Percentiles rank a stretch among this genome's conserved stretches.
phyloP scores from a whole-genome alignment of 2,888 invertebrate species.

The Polietes domitor region DNA sequence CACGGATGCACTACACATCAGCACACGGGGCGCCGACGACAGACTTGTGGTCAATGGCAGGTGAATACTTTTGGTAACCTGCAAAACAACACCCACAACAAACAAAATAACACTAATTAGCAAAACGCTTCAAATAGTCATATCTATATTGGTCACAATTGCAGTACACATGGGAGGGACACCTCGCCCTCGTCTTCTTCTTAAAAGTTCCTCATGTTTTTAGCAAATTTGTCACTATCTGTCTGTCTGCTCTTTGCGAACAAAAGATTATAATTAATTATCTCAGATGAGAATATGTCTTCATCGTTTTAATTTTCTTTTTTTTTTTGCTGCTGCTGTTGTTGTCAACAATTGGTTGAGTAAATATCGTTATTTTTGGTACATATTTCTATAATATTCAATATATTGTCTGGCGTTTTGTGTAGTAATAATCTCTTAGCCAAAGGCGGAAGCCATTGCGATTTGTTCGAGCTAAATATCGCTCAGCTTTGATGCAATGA shows the following conservation, averaged over 20 bases:
- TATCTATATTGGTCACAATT: conserved; percentile 27
- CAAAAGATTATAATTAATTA: conserved; percentile 52
- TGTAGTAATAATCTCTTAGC: too few species aligned
- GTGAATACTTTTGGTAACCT: conserved; percentile 81
- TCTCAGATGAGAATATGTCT: too few species aligned
- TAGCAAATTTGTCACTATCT: conserved; percentile 55
- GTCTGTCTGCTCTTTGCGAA: background rate
- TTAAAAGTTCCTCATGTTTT: conserved; percentile 14
- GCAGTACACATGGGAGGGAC: background rate
- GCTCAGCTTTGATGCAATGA: background rate
- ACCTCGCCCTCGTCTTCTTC: too few species aligned
- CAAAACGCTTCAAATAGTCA: too few species aligned
- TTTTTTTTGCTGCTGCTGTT: too few species aligned
- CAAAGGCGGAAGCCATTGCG: too few species aligned
- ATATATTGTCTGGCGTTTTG: too few species aligned
- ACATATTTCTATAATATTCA: too few species aligned
- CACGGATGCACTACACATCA: conserved; percentile 81
- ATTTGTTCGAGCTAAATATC: too few species aligned
- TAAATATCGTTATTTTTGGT: too few species aligned
- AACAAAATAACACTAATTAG: background rate
- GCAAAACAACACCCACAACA: conserved; percentile 30
- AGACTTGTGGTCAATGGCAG: conserved; percentile 80
- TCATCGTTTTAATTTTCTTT: too few species aligned
- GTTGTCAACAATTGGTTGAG: too few species aligned
- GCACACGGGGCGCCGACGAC: conserved; percentile 76